Percentiles rank a stretch among this genome's conserved stretches.
phyloP scores from a whole-genome alignment of 2,113 vertebrate species.

The Donacobius atricapilla region DNA sequence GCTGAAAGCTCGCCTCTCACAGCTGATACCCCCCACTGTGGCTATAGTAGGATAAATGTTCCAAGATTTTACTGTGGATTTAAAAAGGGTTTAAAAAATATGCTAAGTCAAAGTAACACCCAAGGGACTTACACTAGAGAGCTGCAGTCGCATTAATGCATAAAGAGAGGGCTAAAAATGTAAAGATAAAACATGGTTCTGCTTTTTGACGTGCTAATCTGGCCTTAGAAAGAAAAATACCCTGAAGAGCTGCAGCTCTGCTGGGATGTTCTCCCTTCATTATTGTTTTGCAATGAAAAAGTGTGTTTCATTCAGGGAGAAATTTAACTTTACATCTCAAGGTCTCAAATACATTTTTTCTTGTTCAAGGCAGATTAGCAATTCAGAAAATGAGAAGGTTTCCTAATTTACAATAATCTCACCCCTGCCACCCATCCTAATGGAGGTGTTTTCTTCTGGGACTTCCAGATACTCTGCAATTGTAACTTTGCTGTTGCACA shows the following conservation, averaged over 20 bases:
- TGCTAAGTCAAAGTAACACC: not conserved
- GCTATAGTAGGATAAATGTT: not conserved
- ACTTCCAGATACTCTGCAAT: not conserved
- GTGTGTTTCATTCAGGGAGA: not conserved
- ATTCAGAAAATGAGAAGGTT: not conserved
- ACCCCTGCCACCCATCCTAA: not conserved
- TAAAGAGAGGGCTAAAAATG: not conserved
- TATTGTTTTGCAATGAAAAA: not conserved
- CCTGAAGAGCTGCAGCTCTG: not conserved
- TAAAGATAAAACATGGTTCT: not conserved
- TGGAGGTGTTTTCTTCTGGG: not conserved
- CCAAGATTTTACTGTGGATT: not conserved
- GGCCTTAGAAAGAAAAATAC: constrained; percentile 9
- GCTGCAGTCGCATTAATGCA: not conserved
- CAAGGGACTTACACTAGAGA: not conserved
- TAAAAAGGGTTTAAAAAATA: not conserved
- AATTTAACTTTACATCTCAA: not conserved
- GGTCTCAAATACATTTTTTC: not conserved
- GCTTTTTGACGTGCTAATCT: constrained; percentile 11
- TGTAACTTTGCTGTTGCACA: not conserved
- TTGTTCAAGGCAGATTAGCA: not conserved
- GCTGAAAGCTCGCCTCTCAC: not conserved
- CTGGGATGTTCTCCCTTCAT: not conserved
- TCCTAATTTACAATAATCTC: constrained; percentile 14
- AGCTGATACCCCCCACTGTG: not conserved